Evolutionary conservation across 2,113 vertebrate species (phyloP).

Genomic region (Struthio camelus): DNA sequence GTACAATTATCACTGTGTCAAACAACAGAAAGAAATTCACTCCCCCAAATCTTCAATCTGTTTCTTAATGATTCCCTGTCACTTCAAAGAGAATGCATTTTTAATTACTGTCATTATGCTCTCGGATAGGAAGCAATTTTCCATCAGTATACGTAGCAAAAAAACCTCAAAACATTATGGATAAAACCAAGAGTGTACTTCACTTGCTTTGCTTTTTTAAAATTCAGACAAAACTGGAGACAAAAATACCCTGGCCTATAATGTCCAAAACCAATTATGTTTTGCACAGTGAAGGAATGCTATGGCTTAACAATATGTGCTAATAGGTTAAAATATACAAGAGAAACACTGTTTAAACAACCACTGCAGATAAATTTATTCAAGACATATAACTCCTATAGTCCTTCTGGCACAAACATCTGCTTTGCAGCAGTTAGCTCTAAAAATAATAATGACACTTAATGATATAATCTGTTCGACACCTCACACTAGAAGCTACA

Average conservation of each 20-base stretch:
- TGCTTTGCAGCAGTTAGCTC: neutral
- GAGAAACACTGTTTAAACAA: neutral
- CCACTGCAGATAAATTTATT: neutral
- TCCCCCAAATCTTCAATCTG: neutral
- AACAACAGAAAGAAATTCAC: neutral
- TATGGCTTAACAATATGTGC: neutral
- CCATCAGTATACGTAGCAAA: neutral
- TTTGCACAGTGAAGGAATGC: neutral
- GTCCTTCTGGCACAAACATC: neutral
- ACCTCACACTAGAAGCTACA: neutral
- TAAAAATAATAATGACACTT: neutral
- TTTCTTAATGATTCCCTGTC: neutral
- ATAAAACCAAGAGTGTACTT: neutral
- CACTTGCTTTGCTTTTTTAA: neutral
- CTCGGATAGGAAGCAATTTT: neutral
- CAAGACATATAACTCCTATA: neutral
- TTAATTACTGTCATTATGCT: constrained; percentile 17
- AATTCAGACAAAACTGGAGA: neutral
- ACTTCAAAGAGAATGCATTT: neutral
- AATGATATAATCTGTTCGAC: neutral
- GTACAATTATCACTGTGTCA: neutral
- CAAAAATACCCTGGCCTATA: neutral
- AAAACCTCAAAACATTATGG: neutral
- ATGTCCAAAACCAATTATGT: neutral
- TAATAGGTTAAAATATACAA: neutral